Evolutionary conservation across 2,113 vertebrate genomes (phyloP), one percentile per base, ranked within the genome.

Genomic region (Heptranchias perlo): DNA sequence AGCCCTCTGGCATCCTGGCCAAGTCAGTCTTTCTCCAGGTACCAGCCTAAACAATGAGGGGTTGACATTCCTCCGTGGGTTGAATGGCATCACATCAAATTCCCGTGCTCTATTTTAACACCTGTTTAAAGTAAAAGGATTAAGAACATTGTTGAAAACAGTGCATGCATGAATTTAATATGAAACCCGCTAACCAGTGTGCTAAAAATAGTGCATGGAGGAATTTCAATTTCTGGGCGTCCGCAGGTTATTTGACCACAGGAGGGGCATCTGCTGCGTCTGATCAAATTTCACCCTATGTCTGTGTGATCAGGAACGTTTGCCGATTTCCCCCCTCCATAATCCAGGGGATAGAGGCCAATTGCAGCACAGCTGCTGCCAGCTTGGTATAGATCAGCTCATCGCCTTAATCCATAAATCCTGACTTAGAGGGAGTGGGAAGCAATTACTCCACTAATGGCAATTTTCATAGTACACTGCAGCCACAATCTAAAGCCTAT

Each of bases 361-460:
- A 61, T 61, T 92, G 1, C 52, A 54, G 31, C 52, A 91, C 31
- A 91, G 61, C 31, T 91, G 89, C 89, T 93, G 89, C 21, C 35
- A 64, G 89, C n/a, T 93, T 93, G 58, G 89, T 93, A 23, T 39
- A 61, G 89, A 93, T 93, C 89, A 62, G 61, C 89, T n/a, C 89
- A 62, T 61, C 4, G 89, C 58, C 89, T 62, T 93, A 93, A 93
- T 62, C 58, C 58, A 93, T 47, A 93, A 93, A 93, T 93, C 89
- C 35, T 82, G n/a, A 82, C 44, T 82, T 39, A 82, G 76, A 82
- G n/a, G 21, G 76, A 39, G 23, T 62, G 61, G 31, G 35, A 93
- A 93, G 58, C 54, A 64, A 92, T 64, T 64, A 93, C 58, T 62
- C n/a, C 61, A 23, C 35, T n/a, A 93, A 61, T 11, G 7, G 89